These are phyloP conservation scores for Merops nubicus DNA, from an alignment of 2,113 vertebrate genomes.

Conservation along the genomic window DNA sequence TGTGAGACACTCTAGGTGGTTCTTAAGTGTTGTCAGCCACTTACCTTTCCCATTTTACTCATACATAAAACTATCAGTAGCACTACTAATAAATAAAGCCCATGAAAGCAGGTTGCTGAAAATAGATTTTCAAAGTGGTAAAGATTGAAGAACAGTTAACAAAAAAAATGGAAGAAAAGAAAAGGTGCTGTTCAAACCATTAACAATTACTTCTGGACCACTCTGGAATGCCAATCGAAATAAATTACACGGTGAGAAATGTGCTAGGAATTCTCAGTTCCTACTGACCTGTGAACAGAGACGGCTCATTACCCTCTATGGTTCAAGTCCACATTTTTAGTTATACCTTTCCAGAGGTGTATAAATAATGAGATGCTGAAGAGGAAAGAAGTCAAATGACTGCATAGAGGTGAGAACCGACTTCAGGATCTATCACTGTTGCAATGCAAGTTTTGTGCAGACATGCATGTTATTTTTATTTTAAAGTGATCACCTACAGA, in stretches of 20 bases:
- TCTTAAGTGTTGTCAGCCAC: not conserved
- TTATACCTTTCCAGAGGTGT: not conserved
- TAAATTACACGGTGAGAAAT: not conserved
- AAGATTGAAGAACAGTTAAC: not conserved
- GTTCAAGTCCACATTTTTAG: not conserved
- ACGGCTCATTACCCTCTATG: not conserved
- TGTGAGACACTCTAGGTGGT: not conserved
- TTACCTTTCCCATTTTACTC: not conserved
- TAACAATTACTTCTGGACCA: not conserved
- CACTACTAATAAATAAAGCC: not conserved
- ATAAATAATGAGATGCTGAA: not conserved
- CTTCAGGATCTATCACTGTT: not conserved
- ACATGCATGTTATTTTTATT: not conserved
- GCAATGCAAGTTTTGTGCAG: not conserved
- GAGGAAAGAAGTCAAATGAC: not conserved
- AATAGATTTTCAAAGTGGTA: not conserved
- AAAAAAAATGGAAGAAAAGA: not conserved
- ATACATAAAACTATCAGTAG: not conserved
- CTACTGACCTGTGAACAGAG: not conserved
- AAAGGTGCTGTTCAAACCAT: not conserved
- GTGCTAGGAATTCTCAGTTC: not conserved
- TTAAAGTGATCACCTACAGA: not conserved
- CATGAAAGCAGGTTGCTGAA: not conserved
- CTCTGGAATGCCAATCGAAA: not conserved
- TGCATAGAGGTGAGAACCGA: not conserved